phyloP scores from a whole-genome alignment of 1,140 invertebrate genomes.

The Scaptomyza graminum region DNA sequence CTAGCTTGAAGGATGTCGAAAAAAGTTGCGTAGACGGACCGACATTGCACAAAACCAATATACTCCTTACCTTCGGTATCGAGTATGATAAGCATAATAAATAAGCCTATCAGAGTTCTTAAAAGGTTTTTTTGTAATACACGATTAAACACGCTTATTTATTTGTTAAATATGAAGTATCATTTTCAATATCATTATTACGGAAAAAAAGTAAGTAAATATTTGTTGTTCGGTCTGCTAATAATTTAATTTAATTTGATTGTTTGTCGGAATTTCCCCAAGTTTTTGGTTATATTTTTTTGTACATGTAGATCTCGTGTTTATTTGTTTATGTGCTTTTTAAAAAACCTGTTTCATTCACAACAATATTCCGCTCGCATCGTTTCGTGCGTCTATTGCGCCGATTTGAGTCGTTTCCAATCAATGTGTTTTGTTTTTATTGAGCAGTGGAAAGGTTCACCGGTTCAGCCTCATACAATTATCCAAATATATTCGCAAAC shows the following conservation, averaged over 20 bases:
- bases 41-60: too few relatives aligned
- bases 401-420: constrained; percentile 28
- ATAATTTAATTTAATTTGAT: background rate
- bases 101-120: background rate
- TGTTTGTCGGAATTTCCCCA: constrained; percentile 7
- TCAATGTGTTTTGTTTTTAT: constrained; percentile 31
- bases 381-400: constrained; percentile 44
- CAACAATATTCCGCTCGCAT: constrained; percentile 16
- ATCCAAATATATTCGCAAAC: constrained; percentile 27
- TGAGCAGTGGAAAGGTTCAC: constrained; percentile 17
- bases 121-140: constrained; percentile 4
- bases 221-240: background rate
- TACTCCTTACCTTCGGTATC: too few relatives aligned
- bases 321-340: background rate
- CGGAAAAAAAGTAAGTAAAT: background rate
- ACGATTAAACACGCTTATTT: constrained; percentile 18
- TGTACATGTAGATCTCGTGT: background rate
- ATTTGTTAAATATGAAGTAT: background rate
- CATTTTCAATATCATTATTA: background rate
- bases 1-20: too few relatives aligned
- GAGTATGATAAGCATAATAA: too few relatives aligned
- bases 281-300: background rate
- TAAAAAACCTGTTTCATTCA: constrained; percentile 36
- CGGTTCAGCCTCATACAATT: constrained; percentile 19
- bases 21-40: too few relatives aligned